Conservation (phyloP, 2,113 vertebrate species). For the Lathamus discolor region DNA sequence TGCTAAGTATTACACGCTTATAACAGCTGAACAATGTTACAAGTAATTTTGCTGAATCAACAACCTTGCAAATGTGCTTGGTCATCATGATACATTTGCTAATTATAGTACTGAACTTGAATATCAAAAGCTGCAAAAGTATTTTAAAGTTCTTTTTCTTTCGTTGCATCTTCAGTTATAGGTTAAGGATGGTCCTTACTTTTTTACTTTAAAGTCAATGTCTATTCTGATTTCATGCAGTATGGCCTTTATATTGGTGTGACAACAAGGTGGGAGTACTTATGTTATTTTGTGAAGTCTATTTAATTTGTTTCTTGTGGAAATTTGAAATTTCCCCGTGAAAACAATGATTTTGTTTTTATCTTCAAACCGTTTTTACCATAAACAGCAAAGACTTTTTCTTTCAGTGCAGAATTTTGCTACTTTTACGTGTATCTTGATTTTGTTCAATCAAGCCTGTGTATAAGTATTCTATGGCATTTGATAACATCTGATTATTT, state of each 20-base stretch:
- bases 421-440: neutral
- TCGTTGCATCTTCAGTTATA: neutral
- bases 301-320: neutral
- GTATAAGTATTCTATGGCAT: neutral
- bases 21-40: neutral
- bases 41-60: constrained; percentile 41
- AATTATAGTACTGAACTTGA: neutral
- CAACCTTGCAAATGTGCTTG: neutral
- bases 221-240: neutral
- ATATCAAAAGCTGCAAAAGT: neutral
- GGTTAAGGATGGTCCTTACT: neutral
- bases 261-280: neutral
- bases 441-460: neutral
- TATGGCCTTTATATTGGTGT: neutral
- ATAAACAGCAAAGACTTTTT: neutral
- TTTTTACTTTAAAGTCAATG: neutral
- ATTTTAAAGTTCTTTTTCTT: neutral
- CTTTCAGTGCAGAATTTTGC: neutral
- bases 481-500: neutral
- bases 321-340: neutral
- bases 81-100: constrained; percentile 23
- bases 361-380: neutral
- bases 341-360: neutral
- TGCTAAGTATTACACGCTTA: neutral
- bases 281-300: neutral